phyloP scores from a whole-genome alignment of 2,797 vertebrate species.

The Semotilus atromaculatus region DNA sequence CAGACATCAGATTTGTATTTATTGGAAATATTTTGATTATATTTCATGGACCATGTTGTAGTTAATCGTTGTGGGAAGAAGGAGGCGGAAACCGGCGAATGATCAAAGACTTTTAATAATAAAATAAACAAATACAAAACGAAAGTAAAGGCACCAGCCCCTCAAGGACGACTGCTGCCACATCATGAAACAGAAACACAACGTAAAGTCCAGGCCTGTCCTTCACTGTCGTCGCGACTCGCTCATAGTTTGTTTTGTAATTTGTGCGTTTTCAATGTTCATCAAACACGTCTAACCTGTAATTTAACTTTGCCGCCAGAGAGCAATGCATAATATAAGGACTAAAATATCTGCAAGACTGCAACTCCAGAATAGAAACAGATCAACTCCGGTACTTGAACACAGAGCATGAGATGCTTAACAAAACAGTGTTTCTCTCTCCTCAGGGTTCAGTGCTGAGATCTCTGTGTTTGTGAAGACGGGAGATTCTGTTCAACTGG shows the following conservation, averaged over 20 bases:
- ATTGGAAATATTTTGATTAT: neutral
- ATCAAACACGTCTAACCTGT: neutral
- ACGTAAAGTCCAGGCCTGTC: too few species aligned
- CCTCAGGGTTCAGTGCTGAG: neutral
- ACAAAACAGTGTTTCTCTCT: neutral
- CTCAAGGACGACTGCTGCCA: too few species aligned
- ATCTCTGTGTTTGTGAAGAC: conserved; percentile 37
- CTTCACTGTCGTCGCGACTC: too few species aligned
- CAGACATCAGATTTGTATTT: neutral
- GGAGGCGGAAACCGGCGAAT: too few species aligned
- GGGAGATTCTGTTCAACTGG: conserved; percentile 42
- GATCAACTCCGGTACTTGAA: neutral
- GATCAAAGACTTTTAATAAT: too few species aligned
- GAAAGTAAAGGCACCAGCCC: too few species aligned
- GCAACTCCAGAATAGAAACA: neutral
- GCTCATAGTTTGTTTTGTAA: too few species aligned
- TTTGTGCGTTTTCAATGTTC: neutral
- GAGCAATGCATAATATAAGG: neutral
- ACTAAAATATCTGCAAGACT: neutral
- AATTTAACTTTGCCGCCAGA: neutral
- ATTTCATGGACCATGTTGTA: neutral
- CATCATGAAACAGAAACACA: too few species aligned
- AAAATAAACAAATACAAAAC: too few species aligned
- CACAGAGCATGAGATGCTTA: too few species aligned
- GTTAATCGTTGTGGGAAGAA: too few species aligned